A percentile compares a stretch with the other conserved stretches of the same genome.
phyloP scores from a whole-genome alignment of 2,888 invertebrate species.

The Apamea crenata region DNA sequence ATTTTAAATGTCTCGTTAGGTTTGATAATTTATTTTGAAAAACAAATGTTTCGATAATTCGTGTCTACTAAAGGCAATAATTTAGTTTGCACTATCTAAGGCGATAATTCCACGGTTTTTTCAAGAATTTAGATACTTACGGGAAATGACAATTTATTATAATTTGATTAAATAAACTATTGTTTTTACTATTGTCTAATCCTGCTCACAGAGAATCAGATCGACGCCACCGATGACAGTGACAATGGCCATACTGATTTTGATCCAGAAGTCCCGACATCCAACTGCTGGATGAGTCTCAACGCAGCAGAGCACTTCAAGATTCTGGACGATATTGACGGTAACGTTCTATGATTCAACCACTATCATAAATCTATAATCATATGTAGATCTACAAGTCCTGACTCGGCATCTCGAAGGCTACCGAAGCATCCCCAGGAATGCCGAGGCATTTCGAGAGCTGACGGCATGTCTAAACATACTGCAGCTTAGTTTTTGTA shows the following conservation, averaged over 20 bases:
- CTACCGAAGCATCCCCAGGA: neutral
- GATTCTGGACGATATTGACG: constrained; percentile 73
- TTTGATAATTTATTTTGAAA: no score
- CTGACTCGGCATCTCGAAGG: neutral
- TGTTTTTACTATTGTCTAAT: neutral
- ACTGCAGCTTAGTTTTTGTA: neutral
- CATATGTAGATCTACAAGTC: neutral
- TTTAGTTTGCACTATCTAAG: no score
- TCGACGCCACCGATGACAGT: neutral
- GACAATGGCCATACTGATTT: neutral
- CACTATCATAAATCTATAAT: neutral
- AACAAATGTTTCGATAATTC: no score
- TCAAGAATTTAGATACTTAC: no score
- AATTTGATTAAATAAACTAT: neutral
- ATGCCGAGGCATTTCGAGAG: neutral
- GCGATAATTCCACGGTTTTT: no score
- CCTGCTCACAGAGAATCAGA: neutral
- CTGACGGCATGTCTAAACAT: neutral
- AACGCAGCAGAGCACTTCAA: constrained; percentile 67
- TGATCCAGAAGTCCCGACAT: no score
- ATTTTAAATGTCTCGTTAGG: no score
- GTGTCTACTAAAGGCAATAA: no score
- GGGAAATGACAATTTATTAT: no score
- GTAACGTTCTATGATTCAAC: constrained; percentile 63
- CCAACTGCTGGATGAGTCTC: constrained; percentile 75